phyloP scores from a whole-genome alignment of 1,140 invertebrate genomes.

The Saccostrea cuccullata region DNA sequence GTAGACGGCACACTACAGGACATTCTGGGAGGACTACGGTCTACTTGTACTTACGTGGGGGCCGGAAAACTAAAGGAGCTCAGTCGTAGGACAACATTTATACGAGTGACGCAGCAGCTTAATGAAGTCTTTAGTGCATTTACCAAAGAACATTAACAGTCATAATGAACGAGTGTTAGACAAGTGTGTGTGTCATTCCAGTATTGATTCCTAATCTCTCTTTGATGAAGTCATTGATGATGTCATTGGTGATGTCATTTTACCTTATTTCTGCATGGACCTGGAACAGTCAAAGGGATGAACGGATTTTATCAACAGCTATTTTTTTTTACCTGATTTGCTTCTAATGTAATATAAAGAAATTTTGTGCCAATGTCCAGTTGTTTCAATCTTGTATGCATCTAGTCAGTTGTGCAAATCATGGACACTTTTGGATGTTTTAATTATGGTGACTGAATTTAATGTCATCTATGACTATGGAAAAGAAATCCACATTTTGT shows the following conservation, averaged over 20 bases:
- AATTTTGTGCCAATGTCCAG: not conserved
- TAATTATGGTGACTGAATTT: not conserved
- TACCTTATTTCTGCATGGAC: not conserved
- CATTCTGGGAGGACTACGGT: conserved; percentile 92
- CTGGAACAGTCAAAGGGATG: not conserved
- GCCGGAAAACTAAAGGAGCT: conserved; percentile 91
- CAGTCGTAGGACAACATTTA: conserved; percentile 92
- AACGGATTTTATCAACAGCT: conserved; percentile 1
- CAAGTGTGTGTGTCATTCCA: not conserved
- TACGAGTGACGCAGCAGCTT: conserved; percentile 92
- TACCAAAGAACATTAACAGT: conserved; percentile 68
- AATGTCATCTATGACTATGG: not conserved
- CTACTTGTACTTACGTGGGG: conserved; percentile 95
- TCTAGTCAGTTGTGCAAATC: conserved; percentile 7
- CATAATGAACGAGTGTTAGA: not conserved
- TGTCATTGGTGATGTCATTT: not conserved
- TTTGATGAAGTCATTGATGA: not conserved
- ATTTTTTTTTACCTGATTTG: not conserved
- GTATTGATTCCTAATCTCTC: not conserved
- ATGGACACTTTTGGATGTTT: not conserved
- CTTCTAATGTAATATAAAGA: not conserved
- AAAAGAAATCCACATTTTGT: not conserved
- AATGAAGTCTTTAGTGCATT: conserved; percentile 84
- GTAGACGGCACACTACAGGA: conserved; percentile 91
- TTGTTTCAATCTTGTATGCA: not conserved